phyloP scores from a whole-genome alignment of 2,113 vertebrate species.

The Prunella himalayana region DNA sequence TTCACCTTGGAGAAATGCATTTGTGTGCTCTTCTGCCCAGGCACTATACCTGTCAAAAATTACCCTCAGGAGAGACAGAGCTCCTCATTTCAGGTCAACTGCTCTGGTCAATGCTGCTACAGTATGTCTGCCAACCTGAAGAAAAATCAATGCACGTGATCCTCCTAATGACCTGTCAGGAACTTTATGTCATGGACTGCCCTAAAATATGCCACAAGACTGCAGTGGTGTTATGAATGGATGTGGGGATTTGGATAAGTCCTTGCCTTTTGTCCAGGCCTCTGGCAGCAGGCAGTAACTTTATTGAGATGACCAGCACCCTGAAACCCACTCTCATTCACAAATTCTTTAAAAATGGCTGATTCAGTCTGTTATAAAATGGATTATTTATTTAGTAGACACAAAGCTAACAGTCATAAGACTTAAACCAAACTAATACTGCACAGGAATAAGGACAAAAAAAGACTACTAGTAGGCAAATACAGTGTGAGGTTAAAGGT shows the following conservation, averaged over 20 bases:
- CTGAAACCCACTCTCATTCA: neutral
- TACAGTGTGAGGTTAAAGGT: neutral
- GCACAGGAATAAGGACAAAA: neutral
- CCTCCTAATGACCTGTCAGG: neutral
- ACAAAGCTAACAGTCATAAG: neutral
- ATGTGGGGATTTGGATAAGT: neutral
- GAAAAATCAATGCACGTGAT: neutral
- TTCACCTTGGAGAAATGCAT: neutral
- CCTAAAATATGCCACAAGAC: neutral
- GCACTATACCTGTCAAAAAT: neutral
- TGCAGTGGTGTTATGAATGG: neutral
- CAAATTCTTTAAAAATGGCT: neutral
- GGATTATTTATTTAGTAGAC: neutral
- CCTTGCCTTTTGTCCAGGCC: neutral
- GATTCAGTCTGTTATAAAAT: neutral
- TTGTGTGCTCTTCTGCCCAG: neutral
- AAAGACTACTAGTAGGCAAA: no score
- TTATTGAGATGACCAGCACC: no score
- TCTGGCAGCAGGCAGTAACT: neutral
- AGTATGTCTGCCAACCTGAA: neutral
- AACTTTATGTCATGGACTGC: neutral
- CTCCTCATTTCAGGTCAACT: neutral
- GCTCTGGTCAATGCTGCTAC: neutral
- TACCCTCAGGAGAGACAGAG: neutral
- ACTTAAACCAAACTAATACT: neutral